Percentiles rank a stretch among this genome's conserved stretches.
These are phyloP conservation scores for Diaperis boleti DNA, from an alignment of 2,888 invertebrate species.

Conservation along the genomic window DNA sequence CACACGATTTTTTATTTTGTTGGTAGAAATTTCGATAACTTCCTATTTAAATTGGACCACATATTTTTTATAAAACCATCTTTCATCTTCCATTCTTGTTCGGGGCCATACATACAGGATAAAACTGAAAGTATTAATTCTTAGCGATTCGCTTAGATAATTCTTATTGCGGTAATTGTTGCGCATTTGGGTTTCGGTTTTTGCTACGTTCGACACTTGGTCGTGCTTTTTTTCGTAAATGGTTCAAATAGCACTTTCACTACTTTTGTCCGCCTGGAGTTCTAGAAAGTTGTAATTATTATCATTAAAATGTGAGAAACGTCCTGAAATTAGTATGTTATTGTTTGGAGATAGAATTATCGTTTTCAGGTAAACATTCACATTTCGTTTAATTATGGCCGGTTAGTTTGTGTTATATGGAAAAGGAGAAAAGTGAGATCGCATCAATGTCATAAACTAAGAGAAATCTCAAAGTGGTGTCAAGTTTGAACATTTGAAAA, in stretches of 20 bases:
- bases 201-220: constrained; percentile 9
- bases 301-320: constrained; percentile 17
- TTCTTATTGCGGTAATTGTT: constrained; percentile 5
- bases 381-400: not conserved
- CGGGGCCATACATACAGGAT: constrained; percentile 18
- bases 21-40: too few relatives aligned
- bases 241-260: constrained; percentile 17
- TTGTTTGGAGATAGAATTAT: not conserved
- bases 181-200: constrained; percentile 17
- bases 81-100: too few relatives aligned
- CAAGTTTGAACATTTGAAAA: too few relatives aligned
- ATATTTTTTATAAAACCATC: too few relatives aligned
- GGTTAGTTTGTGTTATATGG: too few relatives aligned
- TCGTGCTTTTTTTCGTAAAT: constrained; percentile 13
- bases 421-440: too few relatives aligned
- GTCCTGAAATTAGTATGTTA: not conserved
- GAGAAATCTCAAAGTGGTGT: too few relatives aligned
- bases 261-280: constrained; percentile 6
- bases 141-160: not conserved
- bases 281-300: constrained; percentile 11
- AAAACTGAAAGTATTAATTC: too few relatives aligned
- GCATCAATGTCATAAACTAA: too few relatives aligned
- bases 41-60: too few relatives aligned
- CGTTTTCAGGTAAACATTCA: not conserved
- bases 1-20: too few relatives aligned